A percentile compares a stretch with the other conserved stretches of the same genome.
Conservation (phyloP, 2,797 vertebrate species). For the Chrysocyon brachyurus region DNA sequence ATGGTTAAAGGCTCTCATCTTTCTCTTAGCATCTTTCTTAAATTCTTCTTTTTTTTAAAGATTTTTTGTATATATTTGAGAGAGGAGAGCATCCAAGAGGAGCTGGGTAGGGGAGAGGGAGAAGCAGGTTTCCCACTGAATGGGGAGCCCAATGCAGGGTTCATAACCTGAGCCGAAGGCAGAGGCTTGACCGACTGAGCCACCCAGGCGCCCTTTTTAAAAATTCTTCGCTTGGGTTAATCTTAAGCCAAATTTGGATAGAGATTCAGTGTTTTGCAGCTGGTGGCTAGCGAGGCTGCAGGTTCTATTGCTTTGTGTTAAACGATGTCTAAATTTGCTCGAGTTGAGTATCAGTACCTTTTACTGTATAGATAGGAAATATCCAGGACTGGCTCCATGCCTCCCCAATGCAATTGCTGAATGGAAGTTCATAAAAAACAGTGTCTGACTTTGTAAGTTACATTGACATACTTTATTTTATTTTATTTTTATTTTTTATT, state of each 20-base stretch:
- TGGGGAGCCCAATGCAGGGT: too few species aligned
- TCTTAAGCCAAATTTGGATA: background rate
- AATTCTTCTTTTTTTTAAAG: background rate
- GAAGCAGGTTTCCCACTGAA: too few species aligned
- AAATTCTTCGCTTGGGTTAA: background rate
- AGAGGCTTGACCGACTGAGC: too few species aligned
- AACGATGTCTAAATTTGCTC: background rate
- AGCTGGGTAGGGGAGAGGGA: too few species aligned
- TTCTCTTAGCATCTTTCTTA: background rate
- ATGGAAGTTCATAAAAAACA: background rate
- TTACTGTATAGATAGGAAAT: background rate
- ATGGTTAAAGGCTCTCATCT: background rate
- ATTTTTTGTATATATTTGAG: too few species aligned
- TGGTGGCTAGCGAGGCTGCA: background rate
- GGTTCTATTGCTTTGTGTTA: background rate
- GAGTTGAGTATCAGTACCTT: background rate
- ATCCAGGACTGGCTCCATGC: background rate
- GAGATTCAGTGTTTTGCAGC: background rate
- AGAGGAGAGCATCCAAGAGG: too few species aligned
- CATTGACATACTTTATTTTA: too few species aligned
- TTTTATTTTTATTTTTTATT: too few species aligned
- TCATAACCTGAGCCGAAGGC: too few species aligned
- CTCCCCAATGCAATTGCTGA: background rate
- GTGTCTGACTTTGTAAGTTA: background rate
- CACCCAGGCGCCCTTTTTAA: background rate